Base-by-base conservation (phyloP, 2,888 invertebrate genomes). In the Volucella zonaria region DNA sequence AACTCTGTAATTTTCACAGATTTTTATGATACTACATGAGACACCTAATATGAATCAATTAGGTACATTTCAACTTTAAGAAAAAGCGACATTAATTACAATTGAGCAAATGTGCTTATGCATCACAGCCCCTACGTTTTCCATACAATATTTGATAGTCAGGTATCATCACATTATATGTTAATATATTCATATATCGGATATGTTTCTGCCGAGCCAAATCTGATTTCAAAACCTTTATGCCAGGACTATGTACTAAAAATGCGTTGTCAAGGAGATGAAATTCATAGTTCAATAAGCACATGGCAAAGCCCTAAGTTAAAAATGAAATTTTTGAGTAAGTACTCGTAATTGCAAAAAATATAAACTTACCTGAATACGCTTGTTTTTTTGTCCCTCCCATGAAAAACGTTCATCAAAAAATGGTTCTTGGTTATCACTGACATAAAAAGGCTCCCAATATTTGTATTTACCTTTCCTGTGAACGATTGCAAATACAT, bases 391-490 rank as follows among this genome's bases (percentile, higher is more conserved):
- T 92, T 96, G 96, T 10, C 97, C 97, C 90, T 98, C 97, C 97
- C 97, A 98, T 88, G 96, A 96, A 80, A 98, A 94, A 87, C 97
- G 93, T 90, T 97, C 97, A 88, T 98, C 97, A 90, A 97, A 98
- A 73, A 95, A 92, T 0, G 97, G 97, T 86, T 97, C 97, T n/a
- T 93, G 92, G 90, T 97, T 96, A 0, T 97, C 97, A 23, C 97
- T 97, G 68, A 98, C 96, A 89, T 96, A 98, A 89, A 98, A 97
- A 1, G 98, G 98, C 91, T 98, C 97, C 97, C 97, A 98, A 89
- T 95, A 95, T 11, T 94, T 92, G 89, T 93, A 95, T 87, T 93
- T 93, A 1, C 95, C 95, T 59, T 93, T 94, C 31, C 97, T 93
- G 89, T 96, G 95, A 0, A 95, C 95, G 12, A 95, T 94, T 90